Base-by-base conservation (phyloP, 2,797 vertebrate species). In the Gymnodraco acuticeps region DNA sequence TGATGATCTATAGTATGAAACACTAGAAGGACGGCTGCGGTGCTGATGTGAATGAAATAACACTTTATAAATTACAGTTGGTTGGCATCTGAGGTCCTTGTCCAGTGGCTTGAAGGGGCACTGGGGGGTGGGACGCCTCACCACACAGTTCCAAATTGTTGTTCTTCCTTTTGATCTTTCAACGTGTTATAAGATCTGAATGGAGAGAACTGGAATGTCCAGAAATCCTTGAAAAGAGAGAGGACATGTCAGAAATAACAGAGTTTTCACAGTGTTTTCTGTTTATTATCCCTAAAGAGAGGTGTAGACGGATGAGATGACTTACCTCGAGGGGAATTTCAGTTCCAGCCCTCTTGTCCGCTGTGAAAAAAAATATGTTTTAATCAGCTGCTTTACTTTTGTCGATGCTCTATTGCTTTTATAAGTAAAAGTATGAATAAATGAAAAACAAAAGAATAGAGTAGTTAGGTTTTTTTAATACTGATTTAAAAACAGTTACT, bases 281-380 rank as follows among this genome's bases (percentile, higher is more conserved):
- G 46, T 41, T 14, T 41, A 12, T 13, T 31, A 20, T 54, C 9
- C 4, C 52, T 60, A 27, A 53, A 14, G 41, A 45, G n/a, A 62
- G 15, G 5, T 46, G 23, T 2, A 43, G 17, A 59, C 0, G 27
- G 19, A 51, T 3, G 3, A 61, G 20, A 54, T 54, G 23, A 78
- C 88, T 86, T 76, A 95, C 95, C 86, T 67, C 20, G 12, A 68
- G 76, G 17, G 58, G 23, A n/a, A 56, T 23, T 68, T 93, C 89
- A 95, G 87, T 90, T 95, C 95, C 94, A 95, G 90, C 54, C 91
- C 50, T 96, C 94, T 77, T 94, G 88, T 69, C 93, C 94, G 52
- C 95, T 96, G 89, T 75, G 59, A 67, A 70, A 70, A 69, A 47
- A 63, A 15, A 71, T 2, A 2, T n/a, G n/a, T n/a, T n/a, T n/a